Evolutionary conservation across 2,888 invertebrate species (phyloP).

Genomic region (Heteromurus nitidus): DNA sequence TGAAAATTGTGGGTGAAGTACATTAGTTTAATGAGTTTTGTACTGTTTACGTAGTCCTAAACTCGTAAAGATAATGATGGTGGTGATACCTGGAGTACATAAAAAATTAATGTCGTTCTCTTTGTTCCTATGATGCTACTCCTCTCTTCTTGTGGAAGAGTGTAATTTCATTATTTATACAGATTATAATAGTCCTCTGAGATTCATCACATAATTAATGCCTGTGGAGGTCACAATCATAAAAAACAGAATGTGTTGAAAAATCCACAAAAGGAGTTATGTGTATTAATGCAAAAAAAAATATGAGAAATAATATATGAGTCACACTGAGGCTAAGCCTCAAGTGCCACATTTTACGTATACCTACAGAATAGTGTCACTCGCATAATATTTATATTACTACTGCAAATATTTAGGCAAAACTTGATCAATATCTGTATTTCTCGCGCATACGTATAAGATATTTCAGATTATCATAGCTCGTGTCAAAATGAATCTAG

Average conservation of each 20-base stretch:
- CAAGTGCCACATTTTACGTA: not conserved
- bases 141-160: not conserved
- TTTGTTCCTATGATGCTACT: slow-evolving; percentile 12
- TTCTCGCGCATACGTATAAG: not conserved
- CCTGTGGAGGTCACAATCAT: slow-evolving; percentile 26
- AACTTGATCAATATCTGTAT: not conserved
- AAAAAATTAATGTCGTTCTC: slow-evolving; percentile 36
- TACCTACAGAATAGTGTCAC: not conserved
- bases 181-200: too few species aligned
- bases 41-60: too few species aligned
- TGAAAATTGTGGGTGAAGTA: not conserved
- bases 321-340: not conserved
- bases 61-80: slow-evolving; percentile 9
- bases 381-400: not conserved
- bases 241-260: not conserved
- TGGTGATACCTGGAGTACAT: not conserved
- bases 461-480: not conserved
- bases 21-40: slow-evolving; percentile 19
- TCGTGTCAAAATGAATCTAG: not conserved
- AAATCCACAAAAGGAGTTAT: not conserved
- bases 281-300: too few species aligned
- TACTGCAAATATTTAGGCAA: not conserved
- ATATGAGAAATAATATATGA: not conserved
- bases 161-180: not conserved
- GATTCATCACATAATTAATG: slow-evolving; percentile 29